phyloP scores from a whole-genome alignment of 64 coral and sea anemone species.

The Acropora yongei region DNA sequence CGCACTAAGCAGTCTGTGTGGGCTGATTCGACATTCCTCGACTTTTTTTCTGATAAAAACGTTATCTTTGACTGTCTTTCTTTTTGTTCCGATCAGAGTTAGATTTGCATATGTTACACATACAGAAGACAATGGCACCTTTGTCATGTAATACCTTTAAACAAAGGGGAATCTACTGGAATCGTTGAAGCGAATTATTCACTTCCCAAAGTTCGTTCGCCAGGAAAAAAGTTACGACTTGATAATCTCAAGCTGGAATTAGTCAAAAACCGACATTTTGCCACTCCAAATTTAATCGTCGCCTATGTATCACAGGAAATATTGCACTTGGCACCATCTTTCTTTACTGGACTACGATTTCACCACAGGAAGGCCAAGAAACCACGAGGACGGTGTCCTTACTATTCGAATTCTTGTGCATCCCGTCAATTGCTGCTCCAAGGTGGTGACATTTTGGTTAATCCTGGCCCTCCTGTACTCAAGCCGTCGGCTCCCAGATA shows the following conservation, averaged over 20 bases:
- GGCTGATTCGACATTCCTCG: too few species aligned
- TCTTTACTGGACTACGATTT: background rate
- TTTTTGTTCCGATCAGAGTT: background rate
- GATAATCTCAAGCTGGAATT: background rate
- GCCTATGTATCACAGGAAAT: background rate
- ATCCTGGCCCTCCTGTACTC: slow-evolving; percentile 20
- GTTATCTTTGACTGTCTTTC: too few species aligned
- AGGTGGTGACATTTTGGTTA: slow-evolving; percentile 26
- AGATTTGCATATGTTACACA: background rate
- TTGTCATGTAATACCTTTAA: background rate
- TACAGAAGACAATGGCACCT: background rate
- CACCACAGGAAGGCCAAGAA: slow-evolving; percentile 8
- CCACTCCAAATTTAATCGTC: background rate
- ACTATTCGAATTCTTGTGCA: slow-evolving; percentile 37
- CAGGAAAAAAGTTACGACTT: background rate
- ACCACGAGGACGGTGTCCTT: slow-evolving; percentile 26
- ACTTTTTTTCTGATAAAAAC: too few species aligned
- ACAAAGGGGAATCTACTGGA: background rate
- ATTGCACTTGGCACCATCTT: background rate
- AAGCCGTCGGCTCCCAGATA: slow-evolving; percentile 28
- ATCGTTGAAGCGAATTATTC: background rate
- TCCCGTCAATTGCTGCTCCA: background rate
- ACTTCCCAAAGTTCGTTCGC: background rate
- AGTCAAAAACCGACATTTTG: background rate
- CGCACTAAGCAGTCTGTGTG: too few species aligned